Evolutionary conservation across 2,888 invertebrate genomes (phyloP), one percentile per base, ranked within the genome.

Genomic region (Serrognathus titanus): DNA sequence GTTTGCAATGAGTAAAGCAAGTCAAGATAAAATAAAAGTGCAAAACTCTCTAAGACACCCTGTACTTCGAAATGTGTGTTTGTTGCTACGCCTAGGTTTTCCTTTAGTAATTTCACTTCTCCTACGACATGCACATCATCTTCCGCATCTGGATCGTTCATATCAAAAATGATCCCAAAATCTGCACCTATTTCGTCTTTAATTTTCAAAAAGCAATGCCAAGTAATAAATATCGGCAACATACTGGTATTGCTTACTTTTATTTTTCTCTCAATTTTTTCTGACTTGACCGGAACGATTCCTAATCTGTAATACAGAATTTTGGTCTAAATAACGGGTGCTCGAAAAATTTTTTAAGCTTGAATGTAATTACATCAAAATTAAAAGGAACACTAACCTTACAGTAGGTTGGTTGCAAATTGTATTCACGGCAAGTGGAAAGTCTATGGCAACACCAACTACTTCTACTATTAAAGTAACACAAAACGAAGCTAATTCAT

Each of bases 381-480:
- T 5, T 31, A 6, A 1, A 31, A 31, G 7, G 24, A 31, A 31
- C 24, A 6, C 24, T 20, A 59, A 76, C 75, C 75, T 69, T 45
- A 76, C 55, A 10, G 70, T 69, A 3, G 75, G 72, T 55, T 63
- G 59, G 39, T 66, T 63, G 8, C 66, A 61, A 16, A 67, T 61
- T 7, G 70, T 66, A 56, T 73, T 73, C 43, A 66, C 58, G 8
- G 71, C 69, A 36, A 78, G 69, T 2, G 79, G 78, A 61, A 77
- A 73, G 51, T 69, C 70, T 35, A 80, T 55, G 1, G 80, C 79
- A 10, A 64, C 60, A 20, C 77, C 76, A 31, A 72, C 62, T 3
- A 78, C 72, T 61, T 78, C 73, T 3, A 79, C 64, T 8, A 75
- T 59, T 20, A 79, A 43, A 38, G 70, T 72, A 59, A 79, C 71